These are phyloP conservation scores for Nansenia antarctica DNA, from an alignment of 2,113 vertebrate genomes.

Conservation along the genomic window DNA sequence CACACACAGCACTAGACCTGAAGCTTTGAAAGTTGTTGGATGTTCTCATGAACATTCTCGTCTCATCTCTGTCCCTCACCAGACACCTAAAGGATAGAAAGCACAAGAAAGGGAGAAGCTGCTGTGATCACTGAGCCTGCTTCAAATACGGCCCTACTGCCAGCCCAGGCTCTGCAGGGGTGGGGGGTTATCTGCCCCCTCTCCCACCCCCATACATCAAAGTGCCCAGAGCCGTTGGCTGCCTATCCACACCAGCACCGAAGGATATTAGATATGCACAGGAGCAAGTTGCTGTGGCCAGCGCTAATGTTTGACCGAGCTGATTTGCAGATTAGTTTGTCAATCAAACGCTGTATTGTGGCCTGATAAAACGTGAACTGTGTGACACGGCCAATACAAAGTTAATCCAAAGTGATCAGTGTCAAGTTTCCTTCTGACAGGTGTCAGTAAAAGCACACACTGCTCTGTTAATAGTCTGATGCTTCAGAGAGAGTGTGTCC, in stretches of 20 bases:
- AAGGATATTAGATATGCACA: conserved; percentile 13
- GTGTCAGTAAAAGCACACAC: conserved; percentile 19
- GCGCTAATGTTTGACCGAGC: conserved; percentile 22
- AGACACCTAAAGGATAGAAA: not conserved
- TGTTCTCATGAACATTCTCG: not conserved
- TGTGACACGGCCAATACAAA: conserved; percentile 18
- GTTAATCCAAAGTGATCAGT: conserved; percentile 32
- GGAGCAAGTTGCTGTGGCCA: not conserved
- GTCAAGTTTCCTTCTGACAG: conserved; percentile 10
- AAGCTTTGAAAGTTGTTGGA: conserved; percentile 10
- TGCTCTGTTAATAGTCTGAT: too few relatives aligned
- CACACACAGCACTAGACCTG: conserved; percentile 16
- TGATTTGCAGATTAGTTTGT: conserved; percentile 41
- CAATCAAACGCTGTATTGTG: conserved; percentile 31
- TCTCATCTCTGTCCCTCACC: conserved; percentile 25
- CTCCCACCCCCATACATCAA: too few relatives aligned
- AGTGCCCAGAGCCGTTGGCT: not conserved
- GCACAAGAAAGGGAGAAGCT: not conserved
- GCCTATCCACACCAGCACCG: conserved; percentile 9
- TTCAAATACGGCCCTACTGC: too few relatives aligned
- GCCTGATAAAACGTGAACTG: conserved; percentile 32
- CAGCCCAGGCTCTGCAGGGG: not conserved
- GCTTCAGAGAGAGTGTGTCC: too few relatives aligned
- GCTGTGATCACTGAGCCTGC: conserved; percentile 24
- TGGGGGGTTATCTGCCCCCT: not conserved